Percentiles rank a stretch among this genome's conserved stretches.
Conservation (phyloP, 1,140 invertebrate species). For the Brachystomella parvula region DNA sequence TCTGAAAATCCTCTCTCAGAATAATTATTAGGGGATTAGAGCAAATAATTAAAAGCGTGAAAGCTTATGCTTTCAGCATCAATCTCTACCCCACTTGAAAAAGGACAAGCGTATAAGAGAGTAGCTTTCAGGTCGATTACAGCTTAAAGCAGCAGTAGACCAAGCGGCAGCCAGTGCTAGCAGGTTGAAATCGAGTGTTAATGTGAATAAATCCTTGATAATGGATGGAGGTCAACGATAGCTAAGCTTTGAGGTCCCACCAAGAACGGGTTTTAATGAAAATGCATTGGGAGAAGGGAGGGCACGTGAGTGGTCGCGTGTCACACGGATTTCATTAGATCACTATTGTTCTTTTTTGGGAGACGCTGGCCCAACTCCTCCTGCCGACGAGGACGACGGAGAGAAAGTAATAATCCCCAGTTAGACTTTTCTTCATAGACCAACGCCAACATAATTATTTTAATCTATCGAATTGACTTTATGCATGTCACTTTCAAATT, state of each 20-base stretch:
- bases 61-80: too few relatives aligned
- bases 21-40: too few relatives aligned
- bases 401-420: not conserved
- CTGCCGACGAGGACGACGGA: too few relatives aligned
- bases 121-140: too few relatives aligned
- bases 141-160: too few relatives aligned
- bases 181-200: constrained; percentile 30
- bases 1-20: too few relatives aligned
- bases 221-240: constrained; percentile 35
- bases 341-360: constrained; percentile 23
- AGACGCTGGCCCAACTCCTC: not conserved
- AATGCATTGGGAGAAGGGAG: constrained; percentile 20
- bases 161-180: too few relatives aligned
- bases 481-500: not conserved
- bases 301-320: constrained; percentile 36
- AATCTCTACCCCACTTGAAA: too few relatives aligned
- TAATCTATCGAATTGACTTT: constrained; percentile 2
- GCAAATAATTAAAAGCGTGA: too few relatives aligned
- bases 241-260: constrained; percentile 29
- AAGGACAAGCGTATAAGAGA: too few relatives aligned
- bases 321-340: constrained; percentile 31
- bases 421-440: too few relatives aligned
- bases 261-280: constrained; percentile 29
- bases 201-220: constrained; percentile 35
- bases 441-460: not conserved